A percentile compares a stretch with the other conserved stretches of the same genome.
Evolutionary conservation across 2,113 vertebrate genomes (phyloP).

Genomic region (Pterocles orientalis): DNA sequence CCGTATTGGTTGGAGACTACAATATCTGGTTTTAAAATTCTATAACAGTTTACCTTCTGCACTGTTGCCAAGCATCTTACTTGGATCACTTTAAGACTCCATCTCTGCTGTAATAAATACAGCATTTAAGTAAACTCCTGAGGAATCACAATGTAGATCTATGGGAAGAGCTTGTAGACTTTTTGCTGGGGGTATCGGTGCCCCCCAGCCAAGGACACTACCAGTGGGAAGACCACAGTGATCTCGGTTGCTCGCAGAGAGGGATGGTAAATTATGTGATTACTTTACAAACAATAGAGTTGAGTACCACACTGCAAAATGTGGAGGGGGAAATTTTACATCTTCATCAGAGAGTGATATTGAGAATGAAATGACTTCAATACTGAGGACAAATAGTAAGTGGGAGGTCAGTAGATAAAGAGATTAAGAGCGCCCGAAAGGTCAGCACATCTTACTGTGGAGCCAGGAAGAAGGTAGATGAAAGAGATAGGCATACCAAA

Average conservation of each 20-base stretch:
- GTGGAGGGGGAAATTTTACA: background rate
- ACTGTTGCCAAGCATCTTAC: background rate
- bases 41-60: background rate
- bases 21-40: background rate
- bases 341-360: background rate
- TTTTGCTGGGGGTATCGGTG: background rate
- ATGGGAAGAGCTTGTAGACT: background rate
- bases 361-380: background rate
- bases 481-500: background rate
- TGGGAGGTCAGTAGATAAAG: background rate
- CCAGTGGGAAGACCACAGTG: background rate
- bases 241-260: background rate
- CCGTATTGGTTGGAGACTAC: background rate
- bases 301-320: background rate
- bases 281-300: background rate
- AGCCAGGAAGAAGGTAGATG: background rate
- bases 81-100: background rate
- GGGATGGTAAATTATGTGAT: background rate
- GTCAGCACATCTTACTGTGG: background rate
- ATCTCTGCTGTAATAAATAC: background rate
- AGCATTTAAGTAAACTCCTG: background rate
- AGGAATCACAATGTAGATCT: background rate
- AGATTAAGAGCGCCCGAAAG: background rate
- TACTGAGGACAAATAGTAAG: background rate
- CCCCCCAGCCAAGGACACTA: background rate